A percentile compares a stretch with the other conserved stretches of the same genome.
Conservation (phyloP, 2,888 invertebrate species). For the Philopedon plagiatum region DNA sequence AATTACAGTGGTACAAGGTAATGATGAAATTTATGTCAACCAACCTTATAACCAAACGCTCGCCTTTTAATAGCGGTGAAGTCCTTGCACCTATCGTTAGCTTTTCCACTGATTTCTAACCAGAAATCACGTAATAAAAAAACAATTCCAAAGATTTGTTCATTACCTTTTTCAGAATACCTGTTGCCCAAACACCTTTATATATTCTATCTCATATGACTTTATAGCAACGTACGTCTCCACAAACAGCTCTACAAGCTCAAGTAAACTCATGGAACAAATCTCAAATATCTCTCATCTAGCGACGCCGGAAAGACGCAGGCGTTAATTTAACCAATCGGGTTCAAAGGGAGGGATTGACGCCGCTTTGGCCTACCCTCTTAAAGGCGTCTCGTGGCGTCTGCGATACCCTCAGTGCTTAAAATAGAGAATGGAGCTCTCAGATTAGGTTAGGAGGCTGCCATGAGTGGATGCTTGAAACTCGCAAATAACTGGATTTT, state of each 20-base stretch:
- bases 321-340: constrained; percentile 36
- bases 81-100: background rate
- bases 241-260: background rate
- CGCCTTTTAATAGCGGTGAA: background rate
- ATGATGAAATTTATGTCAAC: background rate
- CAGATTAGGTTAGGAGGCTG: constrained; percentile 38
- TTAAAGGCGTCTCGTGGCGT: constrained; percentile 46
- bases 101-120: background rate
- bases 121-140: constrained; percentile 6
- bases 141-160: background rate
- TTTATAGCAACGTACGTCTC: too few species aligned
- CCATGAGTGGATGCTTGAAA: constrained; percentile 11
- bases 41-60: too few species aligned
- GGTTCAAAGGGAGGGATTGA: constrained; percentile 22
- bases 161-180: background rate
- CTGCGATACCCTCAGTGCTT: constrained; percentile 33
- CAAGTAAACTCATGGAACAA: background rate
- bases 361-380: constrained; percentile 20
- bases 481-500: background rate
- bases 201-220: background rate
- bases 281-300: background rate
- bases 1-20: too few species aligned
- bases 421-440: constrained; percentile 32
- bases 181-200: too few species aligned
- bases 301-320: constrained; percentile 11